Conservation (phyloP, 2,888 invertebrate genomes). For the Charanyca ferruginea region DNA sequence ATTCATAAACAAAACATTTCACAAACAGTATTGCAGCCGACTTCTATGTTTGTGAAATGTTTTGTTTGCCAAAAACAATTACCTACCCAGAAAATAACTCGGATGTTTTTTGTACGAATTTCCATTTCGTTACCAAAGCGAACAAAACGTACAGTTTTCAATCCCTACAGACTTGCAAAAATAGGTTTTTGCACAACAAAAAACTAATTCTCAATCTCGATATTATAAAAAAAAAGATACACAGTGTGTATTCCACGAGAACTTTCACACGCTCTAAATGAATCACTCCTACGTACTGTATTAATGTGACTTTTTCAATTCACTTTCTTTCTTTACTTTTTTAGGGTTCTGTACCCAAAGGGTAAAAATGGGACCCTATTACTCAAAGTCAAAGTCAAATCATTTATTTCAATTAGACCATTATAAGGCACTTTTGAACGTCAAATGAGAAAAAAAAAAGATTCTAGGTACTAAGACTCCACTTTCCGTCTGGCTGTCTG, state of each 20-base stretch:
- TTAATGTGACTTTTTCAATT: too few species aligned
- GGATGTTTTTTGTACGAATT: background rate
- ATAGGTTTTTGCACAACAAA: background rate
- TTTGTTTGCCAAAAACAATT: background rate
- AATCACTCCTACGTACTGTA: background rate
- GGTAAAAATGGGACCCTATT: too few species aligned
- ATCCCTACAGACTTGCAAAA: constrained; percentile 16
- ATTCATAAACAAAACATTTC: background rate
- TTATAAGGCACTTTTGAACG: too few species aligned
- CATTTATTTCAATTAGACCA: too few species aligned
- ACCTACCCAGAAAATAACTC: background rate
- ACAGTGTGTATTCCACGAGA: background rate
- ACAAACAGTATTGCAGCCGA: background rate
- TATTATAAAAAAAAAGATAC: too few species aligned
- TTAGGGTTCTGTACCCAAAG: too few species aligned
- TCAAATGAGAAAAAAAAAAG: too few species aligned
- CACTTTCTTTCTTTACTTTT: too few species aligned
- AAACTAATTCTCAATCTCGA: constrained; percentile 24
- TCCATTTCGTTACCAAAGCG: background rate
- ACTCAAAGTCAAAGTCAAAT: too few species aligned
- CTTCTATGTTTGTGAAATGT: too few species aligned
- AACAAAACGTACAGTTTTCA: background rate
- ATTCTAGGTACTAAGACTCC: too few species aligned
- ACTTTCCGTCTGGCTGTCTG: too few species aligned
- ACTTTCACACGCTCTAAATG: background rate